A percentile compares a stretch with the other conserved stretches of the same genome.
Evolutionary conservation across 2,888 invertebrate genomes (phyloP).

Genomic region (Deilephila porcellus): DNA sequence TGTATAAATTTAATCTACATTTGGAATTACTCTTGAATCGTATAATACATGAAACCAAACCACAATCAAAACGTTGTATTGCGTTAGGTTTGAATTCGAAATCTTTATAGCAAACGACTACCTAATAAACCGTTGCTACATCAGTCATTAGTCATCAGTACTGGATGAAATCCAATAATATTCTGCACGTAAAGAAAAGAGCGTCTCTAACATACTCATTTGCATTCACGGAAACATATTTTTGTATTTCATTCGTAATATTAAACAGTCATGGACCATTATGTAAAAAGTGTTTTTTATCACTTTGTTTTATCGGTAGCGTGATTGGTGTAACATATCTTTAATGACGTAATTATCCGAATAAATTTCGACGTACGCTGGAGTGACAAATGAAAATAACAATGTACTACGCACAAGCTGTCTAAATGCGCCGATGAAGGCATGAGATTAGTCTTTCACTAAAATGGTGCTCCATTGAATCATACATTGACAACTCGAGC

Average conservation of each 20-base stretch:
- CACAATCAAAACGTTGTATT: too few relatives aligned
- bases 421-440: conserved; percentile 53
- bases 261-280: background rate
- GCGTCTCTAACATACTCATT: background rate
- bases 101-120: too few relatives aligned
- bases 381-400: conserved; percentile 27
- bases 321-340: too few relatives aligned
- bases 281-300: too few relatives aligned
- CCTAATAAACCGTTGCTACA: background rate
- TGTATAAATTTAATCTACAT: too few relatives aligned
- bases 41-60: too few relatives aligned
- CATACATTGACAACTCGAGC: conserved; percentile 53
- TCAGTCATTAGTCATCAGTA: background rate
- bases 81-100: too few relatives aligned
- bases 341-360: conserved; percentile 18
- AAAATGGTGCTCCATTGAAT: conserved; percentile 58
- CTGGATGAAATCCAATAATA: background rate
- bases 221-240: conserved; percentile 1
- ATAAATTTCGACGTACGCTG: conserved; percentile 16
- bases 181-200: background rate
- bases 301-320: too few relatives aligned
- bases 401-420: conserved; percentile 27
- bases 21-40: too few relatives aligned
- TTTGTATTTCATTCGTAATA: background rate
- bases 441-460: conserved; percentile 46